Evolutionary conservation across 2,113 vertebrate genomes (phyloP), one percentile per base, ranked within the genome.

Genomic region (Sander vitreus): DNA sequence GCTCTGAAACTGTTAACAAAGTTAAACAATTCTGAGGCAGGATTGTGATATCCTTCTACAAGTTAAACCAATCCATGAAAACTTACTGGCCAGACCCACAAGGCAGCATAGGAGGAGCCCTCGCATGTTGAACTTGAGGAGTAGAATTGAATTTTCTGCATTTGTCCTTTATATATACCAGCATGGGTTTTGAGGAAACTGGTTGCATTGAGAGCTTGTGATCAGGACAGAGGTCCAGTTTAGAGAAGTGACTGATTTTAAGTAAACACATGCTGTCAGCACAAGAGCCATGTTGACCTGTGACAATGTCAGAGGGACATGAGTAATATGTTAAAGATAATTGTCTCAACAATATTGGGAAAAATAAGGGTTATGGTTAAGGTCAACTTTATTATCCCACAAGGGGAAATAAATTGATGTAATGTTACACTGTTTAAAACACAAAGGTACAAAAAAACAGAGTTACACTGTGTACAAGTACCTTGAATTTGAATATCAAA

Each of bases 31-130:
- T 6, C 10, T 0, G 3, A 53, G 14, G 21, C 39, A 36, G 62
- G 15, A 25, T 11, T 10, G 11, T 55, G 63, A 48, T 58, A 23
- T 43, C 16, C 1, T 21, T 9, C 6, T 51, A 43, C 6, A 72
- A 64, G 25, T 19, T 18, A 6, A 66, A 45, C 3, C 0, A 76
- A 15, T 11, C 1, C 23, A 43, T 68, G 4, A 55, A 47, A 73
- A 94, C 94, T 91, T 89, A 96, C 95, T 58, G 76, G 91, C 86
- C 74, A 95, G 73, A 2, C 92, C 90, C 86, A 94, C 90, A 53
- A 94, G 88, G 85, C 94, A 92, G 83, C 88, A 94, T 33, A 95
- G 73, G 23, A 94, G 69, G 63, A 94, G 51, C 27, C 71, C 66
- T 47, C 36, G 33, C 95, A 96, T 96, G 53, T 54, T 93, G 73